Evolutionary conservation across 1,140 invertebrate species (phyloP), one percentile per base, ranked within the genome.

Genomic region (Aphelenchoides besseyi): DNA sequence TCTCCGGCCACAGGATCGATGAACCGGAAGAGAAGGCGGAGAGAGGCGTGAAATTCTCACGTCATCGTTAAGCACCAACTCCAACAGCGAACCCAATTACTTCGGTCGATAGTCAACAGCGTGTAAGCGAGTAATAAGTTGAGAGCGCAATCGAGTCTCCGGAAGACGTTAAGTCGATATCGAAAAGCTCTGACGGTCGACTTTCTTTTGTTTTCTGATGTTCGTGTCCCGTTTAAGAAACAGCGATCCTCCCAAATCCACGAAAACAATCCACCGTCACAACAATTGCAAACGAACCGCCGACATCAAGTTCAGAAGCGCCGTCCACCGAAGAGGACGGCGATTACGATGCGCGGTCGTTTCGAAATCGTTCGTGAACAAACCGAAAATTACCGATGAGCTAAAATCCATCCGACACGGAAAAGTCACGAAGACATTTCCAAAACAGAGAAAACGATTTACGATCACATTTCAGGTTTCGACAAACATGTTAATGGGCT

Each of bases 381-480:
- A 48, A 48, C 41, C 41, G 41, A 48, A 48, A 48, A 48, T 48
- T 48, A 23, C 41, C 41, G 41, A 48, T 48, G 41, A 48, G 41
- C 41, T 48, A 23, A 12, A 12, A 23, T 12, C 12, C 41, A 23
- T 16, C 23, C 41, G 12, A 23, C 41, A 23, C 41, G 12, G 41
- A 16, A 12, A 16, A 23, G 12, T 12, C 12, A 23, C 41, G 41
- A 23, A 12, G 41, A 23, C 12, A 23, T 48, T 48, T 48, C 12
- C 41, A n/a, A n/a, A n/a, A n/a, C n/a, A n/a, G n/a, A n/a, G n/a
- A n/a, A 48, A 48, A 48, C 41, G 23, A 48, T 48, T 48, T 48
- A 48, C 41, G 41, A 23, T 48, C 41, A 23, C n/a, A n/a, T n/a
- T 48, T 48, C 41, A 23, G 12, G 12, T 48, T 48, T 23, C 41